phyloP scores from a whole-genome alignment of 1,140 invertebrate genomes.

The Drosophila varians region DNA sequence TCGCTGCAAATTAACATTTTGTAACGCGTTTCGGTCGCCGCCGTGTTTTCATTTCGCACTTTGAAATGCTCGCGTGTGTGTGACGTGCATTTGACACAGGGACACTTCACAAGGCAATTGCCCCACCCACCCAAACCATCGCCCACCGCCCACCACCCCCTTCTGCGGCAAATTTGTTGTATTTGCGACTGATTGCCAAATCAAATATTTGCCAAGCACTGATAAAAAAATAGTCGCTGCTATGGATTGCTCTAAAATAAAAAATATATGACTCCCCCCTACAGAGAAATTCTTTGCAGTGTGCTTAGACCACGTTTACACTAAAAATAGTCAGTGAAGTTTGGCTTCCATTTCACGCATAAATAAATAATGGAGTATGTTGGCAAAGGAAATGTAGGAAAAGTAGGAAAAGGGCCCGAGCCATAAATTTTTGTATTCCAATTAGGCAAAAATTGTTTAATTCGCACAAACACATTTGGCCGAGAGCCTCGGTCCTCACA shows the following conservation, averaged over 20 bases:
- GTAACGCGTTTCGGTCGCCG: slow-evolving; percentile 66
- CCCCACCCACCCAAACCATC: slow-evolving; percentile 1
- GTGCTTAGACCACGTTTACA: not conserved
- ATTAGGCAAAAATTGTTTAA: slow-evolving; percentile 47
- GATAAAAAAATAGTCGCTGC: not conserved
- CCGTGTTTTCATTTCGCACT: slow-evolving; percentile 69
- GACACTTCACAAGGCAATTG: slow-evolving; percentile 46
- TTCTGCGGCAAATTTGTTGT: slow-evolving; percentile 69
- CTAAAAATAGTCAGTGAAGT: not conserved
- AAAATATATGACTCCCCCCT: too few relatives aligned
- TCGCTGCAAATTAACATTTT: slow-evolving; percentile 75
- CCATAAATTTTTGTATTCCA: slow-evolving; percentile 31
- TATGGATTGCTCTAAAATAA: too few relatives aligned
- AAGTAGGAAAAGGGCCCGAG: not conserved
- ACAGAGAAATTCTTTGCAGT: not conserved
- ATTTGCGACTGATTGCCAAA: slow-evolving; percentile 75
- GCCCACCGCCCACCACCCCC: not conserved
- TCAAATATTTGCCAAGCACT: slow-evolving; percentile 64
- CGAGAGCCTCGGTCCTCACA: slow-evolving; percentile 6
- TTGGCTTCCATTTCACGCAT: slow-evolving; percentile 47
- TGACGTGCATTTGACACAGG: slow-evolving; percentile 60
- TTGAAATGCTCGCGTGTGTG: slow-evolving; percentile 24
- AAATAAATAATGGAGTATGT: slow-evolving; percentile 51
- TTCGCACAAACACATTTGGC: slow-evolving; percentile 35
- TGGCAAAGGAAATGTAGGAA: not conserved